Evolutionary conservation across 2,797 vertebrate genomes (phyloP).

Genomic region (Margarornis squamiger): DNA sequence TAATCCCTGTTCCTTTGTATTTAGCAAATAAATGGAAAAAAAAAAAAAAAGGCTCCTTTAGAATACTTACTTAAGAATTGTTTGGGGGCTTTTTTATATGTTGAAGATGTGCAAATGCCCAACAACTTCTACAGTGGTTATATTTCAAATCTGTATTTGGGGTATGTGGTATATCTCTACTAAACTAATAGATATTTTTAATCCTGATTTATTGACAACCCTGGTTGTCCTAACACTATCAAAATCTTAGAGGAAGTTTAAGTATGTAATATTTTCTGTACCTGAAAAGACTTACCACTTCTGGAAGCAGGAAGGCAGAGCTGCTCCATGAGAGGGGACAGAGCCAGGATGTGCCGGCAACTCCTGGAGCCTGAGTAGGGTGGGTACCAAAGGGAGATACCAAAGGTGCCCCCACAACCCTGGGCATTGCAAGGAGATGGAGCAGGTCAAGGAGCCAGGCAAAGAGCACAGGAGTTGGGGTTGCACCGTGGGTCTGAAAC

Average conservation of each 20-base stretch:
- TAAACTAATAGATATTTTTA: neutral
- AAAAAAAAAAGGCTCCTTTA: neutral
- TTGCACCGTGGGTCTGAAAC: fast-evolving
- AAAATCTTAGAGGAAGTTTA: neutral
- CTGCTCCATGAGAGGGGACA: neutral
- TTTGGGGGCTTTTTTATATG: too few relatives aligned
- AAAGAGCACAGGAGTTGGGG: neutral
- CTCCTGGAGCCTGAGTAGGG: fast-evolving
- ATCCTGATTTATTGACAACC: neutral
- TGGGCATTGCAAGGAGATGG: fast-evolving
- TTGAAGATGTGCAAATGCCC: neutral
- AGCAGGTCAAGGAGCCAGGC: neutral
- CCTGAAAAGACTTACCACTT: neutral
- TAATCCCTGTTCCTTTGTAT: neutral
- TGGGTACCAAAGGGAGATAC: fast-evolving
- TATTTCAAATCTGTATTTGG: neutral
- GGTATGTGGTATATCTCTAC: neutral
- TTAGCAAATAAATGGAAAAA: neutral
- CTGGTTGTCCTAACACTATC: neutral
- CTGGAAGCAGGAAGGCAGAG: neutral
- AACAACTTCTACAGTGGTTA: neutral
- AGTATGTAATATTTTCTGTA: neutral
- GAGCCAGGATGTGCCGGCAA: neutral
- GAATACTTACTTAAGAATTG: neutral
- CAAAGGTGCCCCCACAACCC: too few relatives aligned